Percentiles rank a stretch among this genome's conserved stretches.
phyloP scores from a whole-genome alignment of 64 coral and sea anemone species.

The Montipora foliosa region DNA sequence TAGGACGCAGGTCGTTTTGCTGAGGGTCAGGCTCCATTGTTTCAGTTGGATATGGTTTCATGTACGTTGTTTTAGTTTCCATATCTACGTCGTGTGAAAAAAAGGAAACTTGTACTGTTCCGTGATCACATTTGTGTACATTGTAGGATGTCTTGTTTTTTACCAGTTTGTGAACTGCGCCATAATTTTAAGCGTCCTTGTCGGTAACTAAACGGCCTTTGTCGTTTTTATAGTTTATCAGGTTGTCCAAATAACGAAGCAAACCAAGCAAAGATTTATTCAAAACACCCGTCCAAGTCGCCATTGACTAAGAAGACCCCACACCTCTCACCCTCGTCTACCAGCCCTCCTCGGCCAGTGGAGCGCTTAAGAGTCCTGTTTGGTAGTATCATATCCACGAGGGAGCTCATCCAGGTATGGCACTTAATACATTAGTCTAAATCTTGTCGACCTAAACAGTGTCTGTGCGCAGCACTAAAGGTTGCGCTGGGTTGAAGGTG shows the following conservation, averaged over 20 bases:
- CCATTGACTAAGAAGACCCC: conserved; percentile 25
- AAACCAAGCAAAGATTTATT: conserved; percentile 24
- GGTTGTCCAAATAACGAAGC: conserved; percentile 64
- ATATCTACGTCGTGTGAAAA: too few species aligned
- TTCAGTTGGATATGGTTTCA: too few species aligned
- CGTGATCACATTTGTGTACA: too few species aligned
- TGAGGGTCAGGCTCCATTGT: too few species aligned
- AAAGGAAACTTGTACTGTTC: too few species aligned
- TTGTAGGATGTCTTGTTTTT: too few species aligned
- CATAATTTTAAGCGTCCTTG: background rate
- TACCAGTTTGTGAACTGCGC: too few species aligned
- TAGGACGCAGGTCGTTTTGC: too few species aligned
- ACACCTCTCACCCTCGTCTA: conserved; percentile 25
- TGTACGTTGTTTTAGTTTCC: too few species aligned
- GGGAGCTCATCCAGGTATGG: conserved; percentile 28
- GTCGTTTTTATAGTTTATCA: conserved; percentile 7
- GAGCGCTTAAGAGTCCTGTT: background rate
- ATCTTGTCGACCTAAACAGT: too few species aligned
- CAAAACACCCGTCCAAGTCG: conserved; percentile 32
- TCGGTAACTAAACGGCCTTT: background rate
- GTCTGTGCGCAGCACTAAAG: too few species aligned
- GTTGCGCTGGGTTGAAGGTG: too few species aligned
- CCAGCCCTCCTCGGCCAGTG: background rate
- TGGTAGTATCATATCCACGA: conserved; percentile 44
- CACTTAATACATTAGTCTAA: background rate